A percentile compares a stretch with the other conserved stretches of the same genome.
Conservation (phyloP, 2,888 invertebrate genomes). For the Sturmia bella region DNA sequence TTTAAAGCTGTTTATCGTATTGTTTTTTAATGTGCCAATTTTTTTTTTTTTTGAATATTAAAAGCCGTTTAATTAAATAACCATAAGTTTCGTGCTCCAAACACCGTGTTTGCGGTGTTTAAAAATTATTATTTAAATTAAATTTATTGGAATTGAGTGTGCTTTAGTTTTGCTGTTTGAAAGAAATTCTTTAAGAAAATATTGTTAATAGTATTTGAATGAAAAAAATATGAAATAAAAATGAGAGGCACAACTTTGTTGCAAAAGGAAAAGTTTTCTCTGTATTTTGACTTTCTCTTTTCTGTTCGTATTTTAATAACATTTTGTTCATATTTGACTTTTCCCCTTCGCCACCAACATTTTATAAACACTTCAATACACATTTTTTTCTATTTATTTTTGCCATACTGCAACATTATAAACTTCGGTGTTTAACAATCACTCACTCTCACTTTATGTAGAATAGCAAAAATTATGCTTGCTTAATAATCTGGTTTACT, state of each 20-base stretch:
- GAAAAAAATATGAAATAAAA: not conserved
- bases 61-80: too few relatives aligned
- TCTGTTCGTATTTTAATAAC: constrained; percentile 32
- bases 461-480: constrained; percentile 56
- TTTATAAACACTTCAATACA: constrained; percentile 23
- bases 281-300: not conserved
- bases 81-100: too few relatives aligned
- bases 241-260: constrained; percentile 30
- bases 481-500: constrained; percentile 58
- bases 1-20: too few relatives aligned
- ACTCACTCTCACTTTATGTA: not conserved
- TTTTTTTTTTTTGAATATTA: too few relatives aligned
- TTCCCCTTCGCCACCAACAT: constrained; percentile 34
- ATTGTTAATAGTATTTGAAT: not conserved
- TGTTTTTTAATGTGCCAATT: too few relatives aligned
- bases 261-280: constrained; percentile 30
- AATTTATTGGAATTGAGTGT: constrained; percentile 8
- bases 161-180: not conserved
- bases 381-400: not conserved
- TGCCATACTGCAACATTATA: constrained; percentile 15
- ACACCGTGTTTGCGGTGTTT: too few relatives aligned
- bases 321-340: constrained; percentile 21
- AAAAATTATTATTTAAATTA: too few relatives aligned
- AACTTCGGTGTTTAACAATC: constrained; percentile 29
- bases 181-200: too few relatives aligned